A percentile compares a stretch with the other conserved stretches of the same genome.
Conservation (phyloP, 2,888 invertebrate genomes). For the Sarcophaga carnaria region DNA sequence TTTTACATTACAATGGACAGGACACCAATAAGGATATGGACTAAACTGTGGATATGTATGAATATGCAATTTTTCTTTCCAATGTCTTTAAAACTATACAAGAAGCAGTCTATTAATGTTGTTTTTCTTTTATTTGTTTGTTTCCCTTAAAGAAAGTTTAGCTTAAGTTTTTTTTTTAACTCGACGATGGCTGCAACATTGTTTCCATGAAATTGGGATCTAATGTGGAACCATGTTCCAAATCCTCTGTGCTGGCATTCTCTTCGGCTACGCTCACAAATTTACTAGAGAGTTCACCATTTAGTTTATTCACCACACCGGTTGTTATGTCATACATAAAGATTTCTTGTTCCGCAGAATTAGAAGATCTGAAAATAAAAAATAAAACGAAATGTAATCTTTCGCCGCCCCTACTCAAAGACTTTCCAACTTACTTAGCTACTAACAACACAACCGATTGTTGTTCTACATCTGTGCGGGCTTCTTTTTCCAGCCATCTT, state of each 20-base stretch:
- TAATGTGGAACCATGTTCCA: slow-evolving; percentile 83
- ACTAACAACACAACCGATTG: slow-evolving; percentile 92
- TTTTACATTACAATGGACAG: slow-evolving; percentile 15
- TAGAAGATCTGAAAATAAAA: slow-evolving; percentile 72
- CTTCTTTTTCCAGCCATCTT: slow-evolving; percentile 90
- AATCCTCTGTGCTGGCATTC: slow-evolving; percentile 87
- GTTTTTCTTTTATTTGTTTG: not conserved
- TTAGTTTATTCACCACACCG: slow-evolving; percentile 88
- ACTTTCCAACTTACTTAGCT: slow-evolving; percentile 86
- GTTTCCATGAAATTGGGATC: slow-evolving; percentile 78
- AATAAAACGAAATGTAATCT: not conserved
- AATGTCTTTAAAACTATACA: slow-evolving; percentile 46
- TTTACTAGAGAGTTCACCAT: slow-evolving; percentile 91
- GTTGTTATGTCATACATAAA: slow-evolving; percentile 92
- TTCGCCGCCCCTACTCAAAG: too few species aligned
- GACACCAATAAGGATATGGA: not conserved
- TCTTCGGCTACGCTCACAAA: slow-evolving; percentile 94
- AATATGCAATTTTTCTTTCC: slow-evolving; percentile 39
- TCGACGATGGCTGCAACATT: slow-evolving; percentile 78
- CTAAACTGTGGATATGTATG: slow-evolving; percentile 55
- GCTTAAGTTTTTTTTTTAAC: slow-evolving; percentile 71
- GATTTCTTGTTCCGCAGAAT: slow-evolving; percentile 87
- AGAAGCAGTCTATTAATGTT: slow-evolving; percentile 49
- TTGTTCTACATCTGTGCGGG: slow-evolving; percentile 87
- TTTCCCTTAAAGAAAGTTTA: slow-evolving; percentile 12